Evolutionary conservation across 64 coral and sea anemone species (phyloP).

Genomic region (Stylophora pistillata): DNA sequence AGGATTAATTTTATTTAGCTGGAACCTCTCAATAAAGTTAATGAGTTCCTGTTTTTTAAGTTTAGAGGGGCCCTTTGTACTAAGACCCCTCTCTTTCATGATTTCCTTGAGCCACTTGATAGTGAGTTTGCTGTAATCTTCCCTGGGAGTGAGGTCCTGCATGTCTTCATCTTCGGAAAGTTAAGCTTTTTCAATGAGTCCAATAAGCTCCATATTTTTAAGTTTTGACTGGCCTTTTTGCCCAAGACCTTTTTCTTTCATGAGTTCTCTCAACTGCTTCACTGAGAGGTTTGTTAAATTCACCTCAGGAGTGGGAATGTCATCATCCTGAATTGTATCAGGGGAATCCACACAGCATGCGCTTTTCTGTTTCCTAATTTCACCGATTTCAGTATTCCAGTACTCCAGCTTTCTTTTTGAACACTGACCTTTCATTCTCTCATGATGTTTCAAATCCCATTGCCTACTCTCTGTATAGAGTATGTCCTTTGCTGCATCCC

Average conservation of each 20-base stretch:
- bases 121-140: no score
- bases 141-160: no score
- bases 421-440: conserved; percentile 1
- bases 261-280: conserved; percentile 44
- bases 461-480: conserved; percentile 45
- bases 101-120: no score
- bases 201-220: conserved; percentile 53
- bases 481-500: conserved; percentile 52
- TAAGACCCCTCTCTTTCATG: no score
- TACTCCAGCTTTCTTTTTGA: background rate
- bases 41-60: no score
- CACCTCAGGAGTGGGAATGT: background rate
- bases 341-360: background rate
- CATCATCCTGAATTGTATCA: background rate
- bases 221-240: conserved; percentile 49
- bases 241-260: conserved; percentile 54
- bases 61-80: no score
- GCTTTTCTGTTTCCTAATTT: background rate
- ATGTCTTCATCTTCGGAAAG: no score
- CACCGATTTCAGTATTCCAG: background rate
- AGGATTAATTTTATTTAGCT: no score
- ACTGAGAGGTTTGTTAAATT: conserved; percentile 21
- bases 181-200: conserved; percentile 13
- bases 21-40: no score
- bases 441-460: conserved; percentile 26